Base-by-base conservation (phyloP, 2,113 vertebrate species). In the Myotis yumanensis region DNA sequence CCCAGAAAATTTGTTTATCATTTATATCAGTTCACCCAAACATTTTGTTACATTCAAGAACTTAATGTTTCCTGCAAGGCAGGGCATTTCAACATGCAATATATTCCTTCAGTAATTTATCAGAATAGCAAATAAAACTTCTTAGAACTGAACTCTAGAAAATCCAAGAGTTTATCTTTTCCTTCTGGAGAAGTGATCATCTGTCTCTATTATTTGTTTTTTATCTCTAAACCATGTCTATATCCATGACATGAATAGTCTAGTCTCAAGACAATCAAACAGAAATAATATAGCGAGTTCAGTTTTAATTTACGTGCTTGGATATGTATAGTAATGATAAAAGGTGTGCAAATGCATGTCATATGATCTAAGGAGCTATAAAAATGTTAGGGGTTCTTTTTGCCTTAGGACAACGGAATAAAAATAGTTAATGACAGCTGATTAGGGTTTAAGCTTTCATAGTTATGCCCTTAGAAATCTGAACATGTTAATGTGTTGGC, bases 101-200 rank as follows among this genome's bases (percentile, higher is more conserved):
- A 20, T 76, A 59, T 46, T 30, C 22, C 46, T 91, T 37, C 72
- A 57, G 83, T 76, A 89, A 92, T 80, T 95, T 95, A 92, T 71
- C 86, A 94, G 86, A 95, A 82, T 28, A 93, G n/a, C 82, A 71
- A 96, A 92, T 62, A 94, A 89, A 90, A 95, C 72, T 7, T 86
- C 62, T 95, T 95, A 92, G 37, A 76, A 92, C 6, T 57, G 35
- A 72, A 28, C 40, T 87, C 73, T 52, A 37, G 40, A 92, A 54
- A 90, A 81, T 43, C 35, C 48, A 86, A 11, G 54, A 79, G 25
- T 82, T 93, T 90, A 73, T 88, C 25, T 52, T 86, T 90, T 93
- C 40, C 48, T 85, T 86, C 43, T 90, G 79, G 30, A 95, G 68
- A 85, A 79, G 54, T 23, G 43, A 54, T 86, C 69, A 2, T 87